Conservation (phyloP, 2,888 invertebrate genomes). For the Parasteatoda lunata region DNA sequence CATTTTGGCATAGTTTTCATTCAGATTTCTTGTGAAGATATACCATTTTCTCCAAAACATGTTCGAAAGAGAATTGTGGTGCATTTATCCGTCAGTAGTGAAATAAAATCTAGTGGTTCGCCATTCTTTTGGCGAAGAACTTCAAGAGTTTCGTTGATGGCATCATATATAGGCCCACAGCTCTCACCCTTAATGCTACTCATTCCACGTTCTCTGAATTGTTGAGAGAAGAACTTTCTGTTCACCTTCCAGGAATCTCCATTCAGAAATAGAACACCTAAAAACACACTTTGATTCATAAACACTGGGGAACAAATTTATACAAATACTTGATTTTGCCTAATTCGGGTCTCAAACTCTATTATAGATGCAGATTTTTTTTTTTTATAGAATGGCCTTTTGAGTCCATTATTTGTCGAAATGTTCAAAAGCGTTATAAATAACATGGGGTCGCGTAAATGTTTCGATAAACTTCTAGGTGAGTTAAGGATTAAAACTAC, state of each 20-base stretch:
- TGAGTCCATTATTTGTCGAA: too few relatives aligned
- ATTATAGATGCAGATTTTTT: too few relatives aligned
- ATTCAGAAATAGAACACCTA: neutral
- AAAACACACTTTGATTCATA: neutral
- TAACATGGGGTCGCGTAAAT: too few relatives aligned
- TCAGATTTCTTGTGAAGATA: neutral
- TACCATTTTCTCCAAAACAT: neutral
- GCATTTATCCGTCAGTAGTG: neutral
- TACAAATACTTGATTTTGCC: too few relatives aligned
- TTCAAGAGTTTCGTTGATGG: neutral
- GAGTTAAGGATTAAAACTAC: too few relatives aligned
- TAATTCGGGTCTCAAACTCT: too few relatives aligned
- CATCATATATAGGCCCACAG: neutral
- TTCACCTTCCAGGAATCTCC: neutral
- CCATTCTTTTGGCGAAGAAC: neutral
- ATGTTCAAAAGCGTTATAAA: too few relatives aligned
- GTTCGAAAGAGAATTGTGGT: neutral
- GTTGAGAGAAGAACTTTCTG: neutral
- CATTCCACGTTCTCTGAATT: neutral
- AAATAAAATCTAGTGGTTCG: neutral
- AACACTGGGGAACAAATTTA: too few relatives aligned
- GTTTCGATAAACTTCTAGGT: too few relatives aligned
- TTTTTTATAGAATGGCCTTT: too few relatives aligned
- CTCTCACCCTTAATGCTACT: neutral
- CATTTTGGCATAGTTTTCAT: neutral